These are phyloP conservation scores for Mormyrus iriodes DNA, from an alignment of 2,113 vertebrate genomes.

Conservation along the genomic window DNA sequence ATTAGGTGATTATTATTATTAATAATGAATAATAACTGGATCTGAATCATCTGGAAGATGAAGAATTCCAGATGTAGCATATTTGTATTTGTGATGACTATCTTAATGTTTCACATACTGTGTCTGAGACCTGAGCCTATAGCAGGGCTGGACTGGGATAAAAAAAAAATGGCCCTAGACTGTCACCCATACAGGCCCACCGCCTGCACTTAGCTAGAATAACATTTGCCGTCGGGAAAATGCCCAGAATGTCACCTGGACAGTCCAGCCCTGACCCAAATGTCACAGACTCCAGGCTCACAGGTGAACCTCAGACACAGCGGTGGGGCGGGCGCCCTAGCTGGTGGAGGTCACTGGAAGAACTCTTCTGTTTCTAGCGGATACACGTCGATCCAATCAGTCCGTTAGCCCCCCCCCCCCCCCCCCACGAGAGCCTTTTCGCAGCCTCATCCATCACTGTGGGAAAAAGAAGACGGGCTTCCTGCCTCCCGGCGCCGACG, in stretches of 20 bases:
- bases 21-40: too few relatives aligned
- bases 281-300: not conserved
- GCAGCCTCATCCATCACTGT: constrained; percentile 40
- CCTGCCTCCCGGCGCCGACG: constrained; percentile 3
- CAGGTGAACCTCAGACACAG: not conserved
- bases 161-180: too few relatives aligned
- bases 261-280: not conserved
- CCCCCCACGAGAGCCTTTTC: constrained; percentile 29
- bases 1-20: not conserved
- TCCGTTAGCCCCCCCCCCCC: constrained; percentile 30
- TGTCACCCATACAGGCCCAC: not conserved
- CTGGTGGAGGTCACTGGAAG: not conserved
- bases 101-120: not conserved
- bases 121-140: not conserved
- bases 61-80: not conserved
- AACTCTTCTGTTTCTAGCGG: not conserved
- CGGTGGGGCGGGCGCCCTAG: not conserved
- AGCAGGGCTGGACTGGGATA: not conserved
- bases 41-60: too few relatives aligned
- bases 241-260: not conserved
- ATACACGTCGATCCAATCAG: constrained; percentile 29
- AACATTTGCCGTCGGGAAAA: not conserved
- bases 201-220: not conserved
- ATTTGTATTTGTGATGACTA: not conserved
- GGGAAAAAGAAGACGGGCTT: constrained; percentile 2